Conservation (phyloP, 1,140 invertebrate genomes). For the Mizuhopecten yessoensis region DNA sequence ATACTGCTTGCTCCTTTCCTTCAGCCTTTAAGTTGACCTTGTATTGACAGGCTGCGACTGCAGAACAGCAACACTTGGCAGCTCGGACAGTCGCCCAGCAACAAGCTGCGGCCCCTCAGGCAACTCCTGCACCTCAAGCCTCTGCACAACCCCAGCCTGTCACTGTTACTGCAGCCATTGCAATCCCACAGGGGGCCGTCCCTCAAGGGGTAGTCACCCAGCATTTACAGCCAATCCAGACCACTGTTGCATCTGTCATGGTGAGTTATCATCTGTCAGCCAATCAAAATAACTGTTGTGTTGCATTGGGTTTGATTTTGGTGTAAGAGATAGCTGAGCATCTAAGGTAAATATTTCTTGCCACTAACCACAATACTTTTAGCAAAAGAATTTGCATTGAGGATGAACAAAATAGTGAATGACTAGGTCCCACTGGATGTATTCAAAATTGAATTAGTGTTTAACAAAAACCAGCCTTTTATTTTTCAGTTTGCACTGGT, state of each 20-base stretch:
- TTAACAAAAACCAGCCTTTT: too few relatives aligned
- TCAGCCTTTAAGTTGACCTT: background rate
- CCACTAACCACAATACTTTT: too few relatives aligned
- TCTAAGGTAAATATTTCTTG: too few relatives aligned
- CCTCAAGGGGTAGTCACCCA: conserved; percentile 62
- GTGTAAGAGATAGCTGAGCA: background rate
- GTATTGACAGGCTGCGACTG: conserved; percentile 61
- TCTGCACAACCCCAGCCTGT: conserved; percentile 54
- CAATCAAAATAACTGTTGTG: background rate
- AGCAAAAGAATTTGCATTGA: too few relatives aligned
- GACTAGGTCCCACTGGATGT: too few relatives aligned
- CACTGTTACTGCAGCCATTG: conserved; percentile 60
- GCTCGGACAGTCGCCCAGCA: conserved; percentile 61
- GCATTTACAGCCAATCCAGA: conserved; percentile 76
- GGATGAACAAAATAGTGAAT: too few relatives aligned
- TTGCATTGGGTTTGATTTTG: conserved; percentile 38
- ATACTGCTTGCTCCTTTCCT: background rate
- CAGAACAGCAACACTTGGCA: conserved; percentile 63
- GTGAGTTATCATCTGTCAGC: conserved; percentile 65
- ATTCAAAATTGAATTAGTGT: too few relatives aligned
- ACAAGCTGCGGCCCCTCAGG: conserved; percentile 41
- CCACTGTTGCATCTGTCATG: conserved; percentile 73
- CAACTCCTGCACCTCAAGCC: conserved; percentile 47
- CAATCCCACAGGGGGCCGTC: conserved; percentile 65
- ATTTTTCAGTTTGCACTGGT: too few relatives aligned